Conservation (phyloP, 2,888 invertebrate species). For the Kryphioiulus occultus region DNA sequence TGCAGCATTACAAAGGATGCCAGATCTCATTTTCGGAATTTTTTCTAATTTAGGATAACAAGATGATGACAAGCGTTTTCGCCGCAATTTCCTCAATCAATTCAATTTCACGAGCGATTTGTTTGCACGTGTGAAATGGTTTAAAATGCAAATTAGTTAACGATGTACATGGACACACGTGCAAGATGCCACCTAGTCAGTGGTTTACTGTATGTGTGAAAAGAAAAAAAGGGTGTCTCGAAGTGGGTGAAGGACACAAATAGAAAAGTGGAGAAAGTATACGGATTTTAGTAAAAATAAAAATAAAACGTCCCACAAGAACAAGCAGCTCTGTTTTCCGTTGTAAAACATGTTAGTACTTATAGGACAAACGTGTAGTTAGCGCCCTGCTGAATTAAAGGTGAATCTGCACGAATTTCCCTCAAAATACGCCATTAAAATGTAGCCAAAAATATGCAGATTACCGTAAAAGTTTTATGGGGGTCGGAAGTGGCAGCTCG, state of each 20-base stretch:
- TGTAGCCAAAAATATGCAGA: background rate
- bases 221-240: background rate
- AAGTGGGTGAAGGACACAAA: slow-evolving; percentile 9
- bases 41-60: background rate
- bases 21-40: no score
- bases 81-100: background rate
- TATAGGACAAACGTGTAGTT: background rate
- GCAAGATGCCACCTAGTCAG: background rate
- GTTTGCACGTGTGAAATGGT: background rate
- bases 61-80: background rate
- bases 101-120: background rate
- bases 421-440: background rate
- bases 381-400: background rate
- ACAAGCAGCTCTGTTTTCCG: background rate
- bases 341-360: background rate
- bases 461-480: slow-evolving; percentile 1
- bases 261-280: background rate
- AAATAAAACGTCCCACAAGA: background rate
- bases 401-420: background rate
- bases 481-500: background rate
- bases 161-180: background rate
- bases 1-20: no score
- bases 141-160: background rate
- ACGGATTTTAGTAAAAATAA: background rate
- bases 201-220: background rate